Evolutionary conservation across 2,888 invertebrate genomes (phyloP).

Genomic region (Rhimphoctona megacephalus): DNA sequence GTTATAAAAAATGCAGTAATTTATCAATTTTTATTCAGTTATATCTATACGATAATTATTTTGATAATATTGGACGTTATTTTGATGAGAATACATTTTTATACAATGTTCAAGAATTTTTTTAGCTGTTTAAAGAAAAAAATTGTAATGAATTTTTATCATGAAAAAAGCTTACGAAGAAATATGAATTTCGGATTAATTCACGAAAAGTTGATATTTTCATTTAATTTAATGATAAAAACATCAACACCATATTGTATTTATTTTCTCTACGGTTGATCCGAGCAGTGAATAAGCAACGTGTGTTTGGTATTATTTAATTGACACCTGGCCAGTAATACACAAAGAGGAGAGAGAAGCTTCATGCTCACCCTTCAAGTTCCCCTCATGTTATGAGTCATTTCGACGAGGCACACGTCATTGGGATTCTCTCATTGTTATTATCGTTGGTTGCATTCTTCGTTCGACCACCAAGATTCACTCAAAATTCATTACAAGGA

Average conservation of each 20-base stretch:
- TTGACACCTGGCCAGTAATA: constrained; percentile 64
- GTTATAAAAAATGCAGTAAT: background rate
- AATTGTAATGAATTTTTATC: too few relatives aligned
- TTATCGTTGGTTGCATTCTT: background rate
- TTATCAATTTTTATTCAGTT: background rate
- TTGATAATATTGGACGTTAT: background rate
- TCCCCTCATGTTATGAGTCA: constrained; percentile 46
- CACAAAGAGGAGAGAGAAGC: constrained; percentile 34
- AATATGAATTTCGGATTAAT: background rate
- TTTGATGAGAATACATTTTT: background rate
- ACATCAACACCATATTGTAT: background rate
- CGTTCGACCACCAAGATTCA: background rate
- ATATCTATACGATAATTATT: background rate
- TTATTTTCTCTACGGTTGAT: constrained; percentile 9
- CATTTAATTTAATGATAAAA: constrained; percentile 5
- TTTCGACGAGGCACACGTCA: constrained; percentile 26
- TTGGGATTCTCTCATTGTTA: constrained; percentile 2
- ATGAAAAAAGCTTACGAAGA: too few relatives aligned
- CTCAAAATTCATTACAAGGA: background rate
- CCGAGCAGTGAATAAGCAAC: constrained; percentile 30
- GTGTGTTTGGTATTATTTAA: constrained; percentile 58
- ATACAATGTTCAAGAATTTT: background rate
- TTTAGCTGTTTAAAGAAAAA: background rate
- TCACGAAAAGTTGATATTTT: background rate
- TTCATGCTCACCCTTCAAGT: constrained; percentile 39